phyloP scores from a whole-genome alignment of 2,797 vertebrate genomes.

The Thaleichthys pacificus region DNA sequence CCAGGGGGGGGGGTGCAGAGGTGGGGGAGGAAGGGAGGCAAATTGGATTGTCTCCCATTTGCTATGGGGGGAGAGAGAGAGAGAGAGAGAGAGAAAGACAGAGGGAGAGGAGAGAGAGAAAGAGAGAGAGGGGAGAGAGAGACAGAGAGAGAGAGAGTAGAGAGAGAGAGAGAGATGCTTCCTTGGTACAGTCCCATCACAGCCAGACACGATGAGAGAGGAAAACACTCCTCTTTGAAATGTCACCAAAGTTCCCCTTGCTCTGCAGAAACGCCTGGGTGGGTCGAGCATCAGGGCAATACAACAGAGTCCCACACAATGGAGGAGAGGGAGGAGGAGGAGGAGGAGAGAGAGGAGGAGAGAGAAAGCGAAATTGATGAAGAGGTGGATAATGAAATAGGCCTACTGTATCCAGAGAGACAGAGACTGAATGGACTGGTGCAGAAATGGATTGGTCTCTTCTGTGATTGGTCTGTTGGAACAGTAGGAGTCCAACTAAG shows the following conservation, averaged over 20 bases:
- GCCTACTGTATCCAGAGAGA: slow-evolving; percentile 62
- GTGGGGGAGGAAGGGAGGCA: slow-evolving; percentile 95
- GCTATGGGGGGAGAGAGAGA: slow-evolving; percentile 75
- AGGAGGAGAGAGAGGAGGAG: background rate
- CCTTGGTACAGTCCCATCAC: slow-evolving; percentile 83
- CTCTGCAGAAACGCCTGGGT: slow-evolving; percentile 77
- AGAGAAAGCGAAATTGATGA: slow-evolving; percentile 22
- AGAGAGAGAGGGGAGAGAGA: slow-evolving; percentile 59
- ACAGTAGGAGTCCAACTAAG: slow-evolving; percentile 61
- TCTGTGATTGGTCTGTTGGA: slow-evolving; percentile 59
- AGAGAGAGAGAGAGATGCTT: slow-evolving; percentile 74
- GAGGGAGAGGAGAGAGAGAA: slow-evolving; percentile 51
- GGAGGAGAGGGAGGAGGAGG: background rate
- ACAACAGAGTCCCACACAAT: slow-evolving; percentile 59
- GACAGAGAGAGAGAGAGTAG: slow-evolving; percentile 66
- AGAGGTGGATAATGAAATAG: slow-evolving; percentile 57
- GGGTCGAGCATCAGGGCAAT: slow-evolving; percentile 68
- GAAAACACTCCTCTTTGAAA: slow-evolving; percentile 80
- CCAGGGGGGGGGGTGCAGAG: slow-evolving; percentile 85
- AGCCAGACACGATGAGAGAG: slow-evolving; percentile 75
- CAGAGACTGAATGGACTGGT: background rate
- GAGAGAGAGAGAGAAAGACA: slow-evolving; percentile 52
- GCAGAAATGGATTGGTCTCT: slow-evolving; percentile 55
- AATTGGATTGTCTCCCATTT: slow-evolving; percentile 99
- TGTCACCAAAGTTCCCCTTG: slow-evolving; percentile 85